Percentiles rank a stretch among this genome's conserved stretches.
These are phyloP conservation scores for Megalops cyprinoides DNA, from an alignment of 2,797 vertebrate species.

Conservation along the genomic window DNA sequence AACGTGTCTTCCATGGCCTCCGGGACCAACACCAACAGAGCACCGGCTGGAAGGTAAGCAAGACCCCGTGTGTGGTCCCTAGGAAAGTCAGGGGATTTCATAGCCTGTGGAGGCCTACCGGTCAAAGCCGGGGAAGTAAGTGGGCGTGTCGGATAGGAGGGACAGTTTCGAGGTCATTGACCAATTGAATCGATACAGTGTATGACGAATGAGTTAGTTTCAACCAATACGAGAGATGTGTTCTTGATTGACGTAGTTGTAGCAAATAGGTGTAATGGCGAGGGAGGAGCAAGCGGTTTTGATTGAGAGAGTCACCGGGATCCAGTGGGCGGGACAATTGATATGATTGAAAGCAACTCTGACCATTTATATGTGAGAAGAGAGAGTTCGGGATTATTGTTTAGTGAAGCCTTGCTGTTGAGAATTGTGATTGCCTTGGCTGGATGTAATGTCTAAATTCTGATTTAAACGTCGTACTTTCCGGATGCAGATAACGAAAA, in stretches of 20 bases:
- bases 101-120: slow-evolving; percentile 29
- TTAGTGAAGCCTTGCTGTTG: slow-evolving; percentile 55
- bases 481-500: slow-evolving; percentile 66
- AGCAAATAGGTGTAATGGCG: neutral
- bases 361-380: slow-evolving; percentile 29
- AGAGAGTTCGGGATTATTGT: slow-evolving; percentile 59
- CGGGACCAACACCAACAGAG: slow-evolving; percentile 26
- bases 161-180: neutral
- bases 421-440: slow-evolving; percentile 47
- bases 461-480: slow-evolving; percentile 30
- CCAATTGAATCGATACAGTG: neutral
- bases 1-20: slow-evolving; percentile 8
- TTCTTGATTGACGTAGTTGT: neutral
- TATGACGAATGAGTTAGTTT: neutral
- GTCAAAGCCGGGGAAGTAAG: slow-evolving; percentile 2
- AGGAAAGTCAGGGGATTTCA: slow-evolving; percentile 7
- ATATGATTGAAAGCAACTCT: neutral
- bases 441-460: slow-evolving; percentile 36
- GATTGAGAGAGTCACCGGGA: neutral
- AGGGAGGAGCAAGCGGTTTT: neutral
- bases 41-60: slow-evolving; percentile 40
- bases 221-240: slow-evolving; percentile 18
- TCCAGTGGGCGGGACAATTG: slow-evolving; percentile 1
- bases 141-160: neutral
- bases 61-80: neutral